phyloP scores from a whole-genome alignment of 2,888 invertebrate genomes.

The Callimorpha dominula region DNA sequence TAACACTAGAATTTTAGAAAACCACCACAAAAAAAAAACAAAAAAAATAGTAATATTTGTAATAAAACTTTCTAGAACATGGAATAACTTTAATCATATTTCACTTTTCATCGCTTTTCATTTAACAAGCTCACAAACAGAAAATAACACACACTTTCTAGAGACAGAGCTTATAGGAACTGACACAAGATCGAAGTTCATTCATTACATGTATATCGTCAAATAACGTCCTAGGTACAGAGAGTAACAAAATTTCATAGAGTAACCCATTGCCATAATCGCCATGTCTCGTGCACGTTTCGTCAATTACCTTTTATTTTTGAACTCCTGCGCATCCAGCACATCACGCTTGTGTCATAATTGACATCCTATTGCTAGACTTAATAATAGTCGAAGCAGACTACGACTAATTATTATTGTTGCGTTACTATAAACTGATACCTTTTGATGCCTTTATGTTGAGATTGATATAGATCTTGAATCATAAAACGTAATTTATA shows the following conservation, averaged over 20 bases:
- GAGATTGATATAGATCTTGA: background rate
- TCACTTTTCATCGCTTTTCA: no score
- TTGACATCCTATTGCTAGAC: slow-evolving; percentile 11
- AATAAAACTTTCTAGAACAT: no score
- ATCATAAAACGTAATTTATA: background rate
- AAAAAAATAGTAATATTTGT: no score
- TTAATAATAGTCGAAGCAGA: slow-evolving; percentile 17
- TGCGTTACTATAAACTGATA: background rate
- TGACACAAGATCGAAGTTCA: background rate
- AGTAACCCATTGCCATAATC: slow-evolving; percentile 54
- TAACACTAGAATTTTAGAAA: background rate
- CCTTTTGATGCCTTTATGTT: background rate
- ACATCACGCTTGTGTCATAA: slow-evolving; percentile 43
- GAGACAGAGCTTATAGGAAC: background rate
- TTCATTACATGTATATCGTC: background rate
- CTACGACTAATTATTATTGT: background rate
- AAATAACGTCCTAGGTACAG: background rate
- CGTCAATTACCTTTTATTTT: slow-evolving; percentile 45
- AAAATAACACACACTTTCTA: no score
- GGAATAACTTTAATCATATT: no score
- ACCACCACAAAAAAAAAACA: no score
- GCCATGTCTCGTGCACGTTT: slow-evolving; percentile 68
- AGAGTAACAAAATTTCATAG: background rate
- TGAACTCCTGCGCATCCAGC: slow-evolving; percentile 41
- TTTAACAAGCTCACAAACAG: no score